phyloP scores from a whole-genome alignment of 2,113 vertebrate species.

The Typhlomys cinereus region DNA sequence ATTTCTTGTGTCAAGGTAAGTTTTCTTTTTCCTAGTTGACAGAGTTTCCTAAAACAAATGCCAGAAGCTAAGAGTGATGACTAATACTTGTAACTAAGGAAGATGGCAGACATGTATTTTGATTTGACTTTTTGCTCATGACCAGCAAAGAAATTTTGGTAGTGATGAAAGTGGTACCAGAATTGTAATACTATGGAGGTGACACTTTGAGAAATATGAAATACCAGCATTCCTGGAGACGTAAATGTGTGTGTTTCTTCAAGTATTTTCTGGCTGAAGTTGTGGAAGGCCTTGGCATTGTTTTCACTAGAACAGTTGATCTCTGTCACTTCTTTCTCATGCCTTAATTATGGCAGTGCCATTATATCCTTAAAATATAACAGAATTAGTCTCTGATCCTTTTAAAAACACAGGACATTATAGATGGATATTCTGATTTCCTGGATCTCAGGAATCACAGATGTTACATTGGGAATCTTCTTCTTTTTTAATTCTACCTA shows the following conservation, averaged over 20 bases:
- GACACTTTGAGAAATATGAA: not conserved
- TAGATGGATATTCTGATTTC: not conserved
- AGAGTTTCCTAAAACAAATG: not conserved
- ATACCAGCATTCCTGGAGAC: not conserved
- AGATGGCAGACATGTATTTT: too few species aligned
- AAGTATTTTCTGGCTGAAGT: not conserved
- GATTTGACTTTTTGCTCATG: rapidly evolving
- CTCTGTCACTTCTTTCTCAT: not conserved
- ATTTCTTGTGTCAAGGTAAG: not conserved
- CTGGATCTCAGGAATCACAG: too few species aligned
- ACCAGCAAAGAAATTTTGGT: not conserved
- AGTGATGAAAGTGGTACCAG: not conserved
- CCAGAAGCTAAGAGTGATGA: not conserved
- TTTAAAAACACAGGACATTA: not conserved
- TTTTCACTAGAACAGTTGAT: not conserved
- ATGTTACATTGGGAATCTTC: not conserved
- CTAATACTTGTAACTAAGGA: not conserved
- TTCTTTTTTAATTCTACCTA: not conserved
- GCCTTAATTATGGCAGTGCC: not conserved
- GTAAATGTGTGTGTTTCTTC: not conserved
- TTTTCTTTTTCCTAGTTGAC: not conserved
- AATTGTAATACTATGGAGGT: not conserved
- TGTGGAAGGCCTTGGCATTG: not conserved
- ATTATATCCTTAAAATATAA: not conserved
- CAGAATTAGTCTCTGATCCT: not conserved